Evolutionary conservation across 1,140 invertebrate species (phyloP).

Genomic region (Araneus ventricosus): DNA sequence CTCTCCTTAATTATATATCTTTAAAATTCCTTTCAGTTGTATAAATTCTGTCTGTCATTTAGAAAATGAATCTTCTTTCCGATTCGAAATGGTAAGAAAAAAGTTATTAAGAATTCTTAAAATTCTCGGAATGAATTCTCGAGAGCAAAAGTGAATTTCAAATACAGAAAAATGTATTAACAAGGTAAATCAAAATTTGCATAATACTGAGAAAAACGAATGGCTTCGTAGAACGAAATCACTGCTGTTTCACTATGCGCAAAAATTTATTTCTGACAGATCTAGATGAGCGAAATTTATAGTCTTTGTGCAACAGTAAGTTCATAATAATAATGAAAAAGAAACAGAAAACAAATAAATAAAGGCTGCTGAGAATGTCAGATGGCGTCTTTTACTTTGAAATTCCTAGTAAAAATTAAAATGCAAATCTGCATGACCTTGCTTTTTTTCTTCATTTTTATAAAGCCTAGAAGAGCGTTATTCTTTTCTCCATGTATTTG

Average conservation of each 20-base stretch:
- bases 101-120: not conserved
- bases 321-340: not conserved
- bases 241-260: not conserved
- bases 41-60: not conserved
- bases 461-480: not conserved
- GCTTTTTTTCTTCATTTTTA: not conserved
- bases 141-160: constrained; percentile 3
- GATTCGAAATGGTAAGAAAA: not conserved
- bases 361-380: not conserved
- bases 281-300: not conserved
- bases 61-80: not conserved
- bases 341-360: too few species aligned
- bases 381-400: not conserved
- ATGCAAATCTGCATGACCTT: constrained; percentile 42
- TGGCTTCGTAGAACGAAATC: not conserved
- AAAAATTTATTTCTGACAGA: constrained; percentile 25
- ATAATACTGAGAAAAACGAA: constrained; percentile 28
- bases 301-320: not conserved
- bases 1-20: not conserved
- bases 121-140: not conserved
- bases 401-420: constrained; percentile 45
- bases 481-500: constrained; percentile 43
- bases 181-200: constrained; percentile 46
- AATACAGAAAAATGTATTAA: constrained; percentile 16
- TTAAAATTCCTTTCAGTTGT: not conserved